Conservation (phyloP, 2,113 vertebrate species). For the Harpagus bidentatus region DNA sequence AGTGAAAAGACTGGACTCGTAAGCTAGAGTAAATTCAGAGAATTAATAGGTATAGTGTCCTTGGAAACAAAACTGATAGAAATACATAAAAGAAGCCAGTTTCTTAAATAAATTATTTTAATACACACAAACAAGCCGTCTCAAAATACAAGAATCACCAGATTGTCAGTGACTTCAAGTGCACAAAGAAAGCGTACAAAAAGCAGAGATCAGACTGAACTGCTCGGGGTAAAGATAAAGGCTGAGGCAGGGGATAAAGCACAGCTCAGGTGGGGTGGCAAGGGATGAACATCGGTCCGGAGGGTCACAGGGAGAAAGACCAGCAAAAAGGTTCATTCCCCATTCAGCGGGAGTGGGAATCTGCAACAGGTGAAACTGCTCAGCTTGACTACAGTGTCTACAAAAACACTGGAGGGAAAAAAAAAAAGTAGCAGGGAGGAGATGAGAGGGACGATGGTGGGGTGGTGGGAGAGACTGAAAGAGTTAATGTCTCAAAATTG, state of each 20-base stretch:
- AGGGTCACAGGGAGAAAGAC: neutral
- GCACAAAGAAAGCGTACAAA: no score
- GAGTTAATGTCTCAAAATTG: no score
- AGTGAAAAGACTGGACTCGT: neutral
- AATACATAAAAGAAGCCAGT: neutral
- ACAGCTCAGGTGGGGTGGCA: rapidly evolving
- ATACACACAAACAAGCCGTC: neutral
- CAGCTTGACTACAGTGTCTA: neutral
- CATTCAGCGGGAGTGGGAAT: neutral
- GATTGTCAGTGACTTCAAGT: no score
- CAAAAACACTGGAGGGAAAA: neutral
- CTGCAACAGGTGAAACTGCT: neutral
- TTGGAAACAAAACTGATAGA: neutral
- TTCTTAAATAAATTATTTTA: neutral
- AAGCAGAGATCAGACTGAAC: neutral
- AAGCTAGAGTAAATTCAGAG: neutral
- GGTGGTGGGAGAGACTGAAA: neutral
- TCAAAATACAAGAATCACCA: neutral
- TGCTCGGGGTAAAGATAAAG: neutral
- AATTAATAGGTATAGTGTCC: neutral
- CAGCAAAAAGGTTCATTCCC: neutral
- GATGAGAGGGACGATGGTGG: no score
- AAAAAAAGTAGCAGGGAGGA: neutral
- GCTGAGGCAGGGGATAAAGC: no score
- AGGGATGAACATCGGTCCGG: rapidly evolving